Percentiles rank a stretch among this genome's conserved stretches.
These are phyloP conservation scores for Timandra comae DNA, from an alignment of 2,888 invertebrate species.

Conservation along the genomic window DNA sequence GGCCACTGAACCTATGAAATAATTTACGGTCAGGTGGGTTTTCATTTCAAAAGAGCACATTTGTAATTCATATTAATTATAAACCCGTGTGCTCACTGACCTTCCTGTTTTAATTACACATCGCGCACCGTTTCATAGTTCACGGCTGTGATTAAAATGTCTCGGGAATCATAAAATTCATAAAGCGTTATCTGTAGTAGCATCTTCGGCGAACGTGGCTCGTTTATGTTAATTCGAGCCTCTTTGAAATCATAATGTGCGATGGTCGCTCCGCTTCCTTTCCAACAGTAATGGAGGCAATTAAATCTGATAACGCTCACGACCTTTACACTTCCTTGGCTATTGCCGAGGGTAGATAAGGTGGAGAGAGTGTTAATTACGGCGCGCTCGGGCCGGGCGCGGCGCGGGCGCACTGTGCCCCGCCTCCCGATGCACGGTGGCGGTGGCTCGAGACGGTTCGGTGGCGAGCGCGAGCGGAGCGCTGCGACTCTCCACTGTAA, in stretches of 20 bases:
- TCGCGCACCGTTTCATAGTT: slow-evolving; percentile 66
- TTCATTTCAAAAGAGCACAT: slow-evolving; percentile 64
- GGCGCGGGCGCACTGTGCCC: slow-evolving; percentile 12
- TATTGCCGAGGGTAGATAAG: slow-evolving; percentile 34
- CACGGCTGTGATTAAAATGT: slow-evolving; percentile 72
- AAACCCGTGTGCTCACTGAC: slow-evolving; percentile 69
- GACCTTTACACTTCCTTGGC: slow-evolving; percentile 70
- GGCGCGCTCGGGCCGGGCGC: slow-evolving; percentile 8
- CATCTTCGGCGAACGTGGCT: slow-evolving; percentile 47
- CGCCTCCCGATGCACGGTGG: slow-evolving; percentile 23
- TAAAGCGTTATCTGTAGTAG: slow-evolving; percentile 46
- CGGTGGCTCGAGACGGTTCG: slow-evolving; percentile 21
- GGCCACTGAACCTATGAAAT: slow-evolving; percentile 69
- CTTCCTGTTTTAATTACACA: slow-evolving; percentile 69
- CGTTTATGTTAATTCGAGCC: slow-evolving; percentile 61
- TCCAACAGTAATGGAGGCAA: slow-evolving; percentile 59
- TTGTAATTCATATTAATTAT: slow-evolving; percentile 69
- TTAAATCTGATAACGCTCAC: slow-evolving; percentile 65
- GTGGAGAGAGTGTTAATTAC: slow-evolving; percentile 56
- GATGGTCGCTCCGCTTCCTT: slow-evolving; percentile 56
- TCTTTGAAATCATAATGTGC: slow-evolving; percentile 69
- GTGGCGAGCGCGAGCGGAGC: slow-evolving; percentile 55
- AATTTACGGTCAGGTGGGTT: slow-evolving; percentile 67
- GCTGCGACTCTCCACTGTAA: slow-evolving; percentile 57
- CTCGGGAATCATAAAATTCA: slow-evolving; percentile 56